Base-by-base conservation (phyloP, 2,113 vertebrate genomes). In the Pitta sordida region DNA sequence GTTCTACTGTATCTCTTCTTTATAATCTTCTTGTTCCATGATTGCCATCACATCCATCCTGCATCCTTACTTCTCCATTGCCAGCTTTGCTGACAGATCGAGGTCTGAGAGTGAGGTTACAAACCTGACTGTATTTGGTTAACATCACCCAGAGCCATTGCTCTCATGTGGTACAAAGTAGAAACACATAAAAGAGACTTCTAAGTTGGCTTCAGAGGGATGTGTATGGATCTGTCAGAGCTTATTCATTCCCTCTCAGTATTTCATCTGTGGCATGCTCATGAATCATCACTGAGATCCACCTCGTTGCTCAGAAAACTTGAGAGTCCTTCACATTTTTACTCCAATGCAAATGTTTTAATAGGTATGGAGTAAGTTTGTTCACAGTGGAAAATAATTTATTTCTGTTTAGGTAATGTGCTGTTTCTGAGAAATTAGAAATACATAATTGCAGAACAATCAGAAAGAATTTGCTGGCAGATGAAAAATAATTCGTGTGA, bases 401-500 rank as follows among this genome's bases (percentile, higher is more conserved):
- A 44, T 79, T 91, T 75, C 62, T 79, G 3, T 59, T 59, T 55
- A 55, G 44, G 60, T 80, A 82, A 76, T 82, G 32, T 60, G 16
- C 69, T 84, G 14, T 48, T 86, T 82, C 62, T 52, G 87, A 78
- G 12, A 90, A 83, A 88, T 49, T 67, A 63, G 34, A 75, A 76
- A 59, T n/a, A n/a, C n/a, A n/a, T 63, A 71, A 89, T 85, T 83
- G 24, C 30, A 81, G 76, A 93, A 78, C n/a, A 71, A 68, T 87
- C 87, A 69, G 13, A 75, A 93, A 93, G 46, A 92, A 86, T 56
- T 92, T 95, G 73, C 83, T 91, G 60, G 34, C 74, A 94, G 32
- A 34, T 91, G 68, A 90, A 86, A 69, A 65, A 60, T 76, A 62
- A 91, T 96, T 96, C 95, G 67, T 89, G 51, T 96, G 86, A 83